A percentile compares a stretch with the other conserved stretches of the same genome.
phyloP scores from a whole-genome alignment of 2,113 vertebrate genomes.

The Oryzias javanicus region DNA sequence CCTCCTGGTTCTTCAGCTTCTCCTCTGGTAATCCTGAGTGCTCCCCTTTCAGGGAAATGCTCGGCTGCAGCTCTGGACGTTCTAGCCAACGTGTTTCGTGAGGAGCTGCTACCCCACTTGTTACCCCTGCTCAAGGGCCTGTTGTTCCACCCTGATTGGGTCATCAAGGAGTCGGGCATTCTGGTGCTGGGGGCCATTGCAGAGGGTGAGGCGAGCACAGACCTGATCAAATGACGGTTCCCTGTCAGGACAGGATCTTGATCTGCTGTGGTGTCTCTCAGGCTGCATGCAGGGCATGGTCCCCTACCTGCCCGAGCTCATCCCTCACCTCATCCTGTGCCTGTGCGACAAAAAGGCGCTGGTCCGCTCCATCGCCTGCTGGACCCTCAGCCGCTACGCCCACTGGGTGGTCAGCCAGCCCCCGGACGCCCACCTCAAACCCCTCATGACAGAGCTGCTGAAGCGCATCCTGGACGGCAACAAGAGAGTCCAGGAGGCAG shows the following conservation, averaged over 20 bases:
- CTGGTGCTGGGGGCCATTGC: slow-evolving; percentile 91
- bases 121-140: slow-evolving; percentile 90
- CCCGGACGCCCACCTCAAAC: slow-evolving; percentile 90
- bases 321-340: slow-evolving; percentile 92
- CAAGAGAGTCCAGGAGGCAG: slow-evolving; percentile 93
- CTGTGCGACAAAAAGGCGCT: slow-evolving; percentile 90
- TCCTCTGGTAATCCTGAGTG: too few relatives aligned
- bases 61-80: slow-evolving; percentile 90
- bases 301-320: slow-evolving; percentile 90
- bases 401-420: slow-evolving; percentile 97
- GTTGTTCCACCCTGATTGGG: slow-evolving; percentile 94
- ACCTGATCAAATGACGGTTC: not conserved
- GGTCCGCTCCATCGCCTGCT: slow-evolving; percentile 93
- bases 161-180: slow-evolving; percentile 93
- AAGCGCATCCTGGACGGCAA: slow-evolving; percentile 94
- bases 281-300: slow-evolving; percentile 99
- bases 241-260: not conserved
- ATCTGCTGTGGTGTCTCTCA: slow-evolving; percentile 34
- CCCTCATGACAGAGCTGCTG: slow-evolving; percentile 93
- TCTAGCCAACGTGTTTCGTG: slow-evolving; percentile 91
- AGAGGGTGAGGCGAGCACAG: slow-evolving; percentile 73
- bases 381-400: slow-evolving; percentile 94
- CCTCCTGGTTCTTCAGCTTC: too few relatives aligned
- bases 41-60: slow-evolving; percentile 82
- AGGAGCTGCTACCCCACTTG: slow-evolving; percentile 90